Evolutionary conservation across 1,140 invertebrate species (phyloP), one percentile per base, ranked within the genome.

Genomic region (Saccostrea cuccullata): DNA sequence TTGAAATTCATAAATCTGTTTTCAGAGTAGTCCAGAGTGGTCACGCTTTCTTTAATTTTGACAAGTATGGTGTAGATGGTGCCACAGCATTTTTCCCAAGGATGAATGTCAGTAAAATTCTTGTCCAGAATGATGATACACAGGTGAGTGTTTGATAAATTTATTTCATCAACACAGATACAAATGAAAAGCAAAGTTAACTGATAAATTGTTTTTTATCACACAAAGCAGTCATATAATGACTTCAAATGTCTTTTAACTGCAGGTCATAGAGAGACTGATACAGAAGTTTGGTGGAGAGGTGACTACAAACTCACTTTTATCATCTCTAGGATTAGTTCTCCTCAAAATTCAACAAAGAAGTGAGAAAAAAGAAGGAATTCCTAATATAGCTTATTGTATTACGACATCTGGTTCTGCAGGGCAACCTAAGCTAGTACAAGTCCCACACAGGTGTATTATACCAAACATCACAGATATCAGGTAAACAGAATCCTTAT

Each of bases 381-480:
- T 77, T 30, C 15, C 11, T 36, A 36, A 77, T 17, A 77, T 77
- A 40, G 94, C 94, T 20, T 95, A 95, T 86, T 93, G 93, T 73
- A 94, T 95, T 12, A 95, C 93, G 8, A 95, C 95, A 85, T 95
- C 94, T 56, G 95, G 95, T 11, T 94, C 94, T 36, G 95, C 95
- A 1, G 93, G 94, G 8, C 84, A 20, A 0, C 95, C 94, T 1
- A 95, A 95, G 88, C 85, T 95, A 26, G 92, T 95, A 26, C 82
- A 89, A 64, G 95, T 95, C 17, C 92, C 94, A n/a, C 93, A 95
- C 88, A 84, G 86, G 55, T 95, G 94, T 89, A 94, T 95, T 85
- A 84, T 94, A 26, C 94, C 94, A 55, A 95, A 95, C 86, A 93
- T 95, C 60, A 47, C 90, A n/a, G 86, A 95, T 90, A 88, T 95